Percentiles rank a stretch among this genome's conserved stretches.
Conservation (phyloP, 2,888 invertebrate genomes). For the Lymantria dispar region DNA sequence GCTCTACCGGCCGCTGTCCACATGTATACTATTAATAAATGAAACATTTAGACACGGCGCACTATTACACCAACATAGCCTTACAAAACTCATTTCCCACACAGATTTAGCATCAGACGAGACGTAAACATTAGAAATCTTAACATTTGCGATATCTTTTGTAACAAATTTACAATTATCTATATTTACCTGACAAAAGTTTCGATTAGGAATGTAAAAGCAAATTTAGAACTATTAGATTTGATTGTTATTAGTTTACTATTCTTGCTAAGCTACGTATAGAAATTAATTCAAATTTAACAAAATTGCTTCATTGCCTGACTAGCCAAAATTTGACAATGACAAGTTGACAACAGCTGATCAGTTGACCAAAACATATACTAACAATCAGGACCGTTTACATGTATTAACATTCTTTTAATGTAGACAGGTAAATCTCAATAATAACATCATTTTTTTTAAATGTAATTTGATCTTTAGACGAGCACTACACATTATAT, state of each 20-base stretch:
- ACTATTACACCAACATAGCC: slow-evolving; percentile 12
- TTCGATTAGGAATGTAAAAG: background rate
- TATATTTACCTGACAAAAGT: background rate
- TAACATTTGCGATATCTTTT: background rate
- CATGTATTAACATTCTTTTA: no score
- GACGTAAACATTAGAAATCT: background rate
- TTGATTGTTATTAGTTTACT: background rate
- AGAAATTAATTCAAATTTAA: background rate
- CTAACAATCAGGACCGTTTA: no score
- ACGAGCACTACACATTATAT: no score
- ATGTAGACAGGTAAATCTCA: no score
- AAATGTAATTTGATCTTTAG: no score
- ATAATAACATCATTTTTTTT: no score
- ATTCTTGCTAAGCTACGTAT: background rate
- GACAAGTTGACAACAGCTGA: background rate
- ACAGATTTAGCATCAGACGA: slow-evolving; percentile 6
- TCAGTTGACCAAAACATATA: background rate
- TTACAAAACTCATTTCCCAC: slow-evolving; percentile 1
- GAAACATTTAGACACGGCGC: slow-evolving; percentile 14
- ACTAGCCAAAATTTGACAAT: slow-evolving; percentile 9
- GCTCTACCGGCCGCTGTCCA: background rate
- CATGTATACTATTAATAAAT: slow-evolving; percentile 31
- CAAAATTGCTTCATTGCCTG: slow-evolving; percentile 20
- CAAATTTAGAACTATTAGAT: background rate
- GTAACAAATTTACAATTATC: background rate